Evolutionary conservation across 2,113 vertebrate genomes (phyloP), one percentile per base, ranked within the genome.

Genomic region (Penelope pileata): DNA sequence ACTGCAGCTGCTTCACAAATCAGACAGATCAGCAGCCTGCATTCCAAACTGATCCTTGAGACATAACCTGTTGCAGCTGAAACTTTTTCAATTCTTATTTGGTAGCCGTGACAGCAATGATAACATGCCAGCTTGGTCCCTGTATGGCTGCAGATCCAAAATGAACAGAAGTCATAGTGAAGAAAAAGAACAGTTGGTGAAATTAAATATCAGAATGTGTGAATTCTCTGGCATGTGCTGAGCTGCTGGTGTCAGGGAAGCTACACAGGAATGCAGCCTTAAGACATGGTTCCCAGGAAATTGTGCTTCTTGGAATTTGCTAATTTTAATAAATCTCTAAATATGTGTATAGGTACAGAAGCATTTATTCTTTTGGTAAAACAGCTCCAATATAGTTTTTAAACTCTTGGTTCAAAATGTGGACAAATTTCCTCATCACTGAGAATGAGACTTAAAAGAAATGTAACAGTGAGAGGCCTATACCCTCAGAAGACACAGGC

Each of bases 21-120:
- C 66, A 72, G 56, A 42, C 43, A 76, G 62, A 22, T 66, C 89
- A 84, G 67, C 66, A 89, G 66, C 40, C 47, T 81, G 78, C 56
- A 68, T 84, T 84, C 48, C 27, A 64, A 87, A 43, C 5, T 43
- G 86, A 69, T 60, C 43, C 29, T 68, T 58, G 62, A 75, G 56
- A 75, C 12, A 58, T 38, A 72, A 67, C 17, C 54, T 63, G 54
- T 77, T 83, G 36, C 60, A 84, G 64, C 8, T 7, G 51, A 68
- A 93, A 51, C 22, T 64, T 21, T 72, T 73, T 16, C 56, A 87
- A 38, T 7, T 87, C 11, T 64, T 87, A 38, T 78, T 86, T 73
- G 30, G 36, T 69, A 75, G 22, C 26, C 38, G 42, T 42, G 68
- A 67, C 38, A 77, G 11, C 45, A 88, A 7, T 17, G 29, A 7